Evolutionary conservation across 2,888 invertebrate genomes (phyloP), one percentile per base, ranked within the genome.

Genomic region (Amblyjoppa proteus): DNA sequence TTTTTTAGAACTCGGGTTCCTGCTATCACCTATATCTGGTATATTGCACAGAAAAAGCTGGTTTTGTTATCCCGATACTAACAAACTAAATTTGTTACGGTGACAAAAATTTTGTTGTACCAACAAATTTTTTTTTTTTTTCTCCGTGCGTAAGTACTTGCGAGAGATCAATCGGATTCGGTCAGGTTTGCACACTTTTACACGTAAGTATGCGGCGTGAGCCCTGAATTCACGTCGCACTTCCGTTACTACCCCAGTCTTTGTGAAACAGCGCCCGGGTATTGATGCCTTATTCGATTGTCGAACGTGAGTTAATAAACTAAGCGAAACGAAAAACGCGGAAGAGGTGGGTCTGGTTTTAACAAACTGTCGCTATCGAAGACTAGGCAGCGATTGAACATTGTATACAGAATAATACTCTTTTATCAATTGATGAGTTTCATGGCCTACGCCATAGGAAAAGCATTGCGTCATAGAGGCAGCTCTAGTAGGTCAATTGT

Each of bases 271-370:
- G 3, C 9, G 25, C 1, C 13, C 28, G 28, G 4, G 11, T 58
- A 28, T 58, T 13, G 58, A 58, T 58, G 3, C 25, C 28, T 28
- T 4, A 58, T 58, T 28, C 58, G 5, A 9, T 58, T 58, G 58
- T 58, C 28, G 58, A 13, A 28, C 28, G 28, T 58, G 28, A 28
- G 25, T 49, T 49, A 3, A 49, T 49, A 49, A 49, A 49, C 45
- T 49, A 16, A 49, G 16, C 45, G 45, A 49, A 16, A 16, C 13
- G 3, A 58, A 58, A 11, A 58, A 11, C 28, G 13, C 58, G 58
- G 58, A 58, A 58, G 58, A 58, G 58, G 58, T 28, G 58, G 25
- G 58, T 58, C 58, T 58, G 28, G 58, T 3, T 58, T 41, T 58
- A 58, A 13, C 25, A 28, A 28, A 25, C 58, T 28, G 28, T 11